phyloP scores from a whole-genome alignment of 2,888 invertebrate genomes.

The Cantharis flavilabris region DNA sequence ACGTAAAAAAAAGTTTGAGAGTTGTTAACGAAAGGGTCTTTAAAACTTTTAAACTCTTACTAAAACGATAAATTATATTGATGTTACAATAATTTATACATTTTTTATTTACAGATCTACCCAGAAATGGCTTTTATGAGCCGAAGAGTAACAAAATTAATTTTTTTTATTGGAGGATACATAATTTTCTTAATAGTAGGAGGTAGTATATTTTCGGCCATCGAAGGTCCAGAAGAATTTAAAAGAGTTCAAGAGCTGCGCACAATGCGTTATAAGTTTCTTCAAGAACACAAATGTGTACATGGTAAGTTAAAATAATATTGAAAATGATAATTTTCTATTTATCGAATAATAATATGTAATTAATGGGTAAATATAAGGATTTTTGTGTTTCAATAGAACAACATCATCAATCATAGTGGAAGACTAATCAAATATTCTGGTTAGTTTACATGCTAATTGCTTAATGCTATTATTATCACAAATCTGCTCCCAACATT shows the following conservation, averaged over 20 bases:
- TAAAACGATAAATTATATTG: too few species aligned
- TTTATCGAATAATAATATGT: not conserved
- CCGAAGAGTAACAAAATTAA: conserved; percentile 49
- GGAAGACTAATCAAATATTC: not conserved
- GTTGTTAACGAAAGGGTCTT: too few species aligned
- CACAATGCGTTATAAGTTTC: conserved; percentile 63
- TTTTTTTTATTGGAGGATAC: conserved; percentile 55
- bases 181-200: conserved; percentile 69
- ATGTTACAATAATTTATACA: not conserved
- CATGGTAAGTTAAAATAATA: conserved; percentile 63
- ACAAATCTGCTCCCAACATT: not conserved
- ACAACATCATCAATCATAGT: not conserved
- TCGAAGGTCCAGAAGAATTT: conserved; percentile 74
- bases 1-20: too few species aligned
- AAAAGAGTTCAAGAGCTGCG: conserved; percentile 62
- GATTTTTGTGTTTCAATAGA: not conserved
- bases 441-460: not conserved
- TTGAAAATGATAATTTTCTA: not conserved
- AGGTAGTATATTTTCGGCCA: conserved; percentile 78
- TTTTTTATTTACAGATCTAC: not conserved
- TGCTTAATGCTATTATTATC: not conserved
- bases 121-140: conserved; percentile 40
- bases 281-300: conserved; percentile 66
- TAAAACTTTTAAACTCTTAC: too few species aligned
- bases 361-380: not conserved